Conservation (phyloP, 2,797 vertebrate genomes). For the Gephyroberyx darwinii region DNA sequence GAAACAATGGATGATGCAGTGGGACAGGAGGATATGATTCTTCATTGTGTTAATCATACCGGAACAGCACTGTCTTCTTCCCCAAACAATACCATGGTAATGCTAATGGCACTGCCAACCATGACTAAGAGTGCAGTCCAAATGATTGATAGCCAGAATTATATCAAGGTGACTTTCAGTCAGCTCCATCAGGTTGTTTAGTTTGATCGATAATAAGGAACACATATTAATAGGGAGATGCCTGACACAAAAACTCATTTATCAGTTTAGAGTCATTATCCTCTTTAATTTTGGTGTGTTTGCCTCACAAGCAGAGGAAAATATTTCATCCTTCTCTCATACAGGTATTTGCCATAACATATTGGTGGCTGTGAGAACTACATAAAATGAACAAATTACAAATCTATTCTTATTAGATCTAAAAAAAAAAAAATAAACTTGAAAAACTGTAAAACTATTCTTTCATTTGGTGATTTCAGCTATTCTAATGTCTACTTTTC, state of each 20-base stretch:
- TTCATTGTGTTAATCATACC: conserved; percentile 81
- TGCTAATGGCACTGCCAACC: conserved; percentile 84
- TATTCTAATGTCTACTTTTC: not conserved
- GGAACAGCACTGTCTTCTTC: conserved; percentile 75
- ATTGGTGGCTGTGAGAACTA: not conserved
- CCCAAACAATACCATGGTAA: conserved; percentile 79
- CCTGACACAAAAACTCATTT: conserved; percentile 70
- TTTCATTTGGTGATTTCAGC: not conserved
- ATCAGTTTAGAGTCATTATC: conserved; percentile 71
- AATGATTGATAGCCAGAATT: conserved; percentile 85
- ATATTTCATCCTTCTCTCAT: conserved; percentile 47
- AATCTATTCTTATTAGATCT: conserved; percentile 7
- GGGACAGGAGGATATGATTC: conserved; percentile 74
- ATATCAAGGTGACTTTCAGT: conserved; percentile 86
- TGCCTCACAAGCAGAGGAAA: conserved; percentile 24
- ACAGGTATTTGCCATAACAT: not conserved
- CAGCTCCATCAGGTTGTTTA: conserved; percentile 79
- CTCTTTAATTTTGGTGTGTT: conserved; percentile 53
- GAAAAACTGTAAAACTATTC: not conserved
- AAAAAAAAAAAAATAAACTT: conserved; percentile 14
- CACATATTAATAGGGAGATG: conserved; percentile 72
- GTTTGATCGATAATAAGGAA: conserved; percentile 84
- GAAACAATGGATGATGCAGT: conserved; percentile 70
- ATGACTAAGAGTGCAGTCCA: conserved; percentile 73
- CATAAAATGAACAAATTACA: not conserved